phyloP scores from a whole-genome alignment of 2,888 invertebrate genomes.

The Eupithecia tripunctaria region DNA sequence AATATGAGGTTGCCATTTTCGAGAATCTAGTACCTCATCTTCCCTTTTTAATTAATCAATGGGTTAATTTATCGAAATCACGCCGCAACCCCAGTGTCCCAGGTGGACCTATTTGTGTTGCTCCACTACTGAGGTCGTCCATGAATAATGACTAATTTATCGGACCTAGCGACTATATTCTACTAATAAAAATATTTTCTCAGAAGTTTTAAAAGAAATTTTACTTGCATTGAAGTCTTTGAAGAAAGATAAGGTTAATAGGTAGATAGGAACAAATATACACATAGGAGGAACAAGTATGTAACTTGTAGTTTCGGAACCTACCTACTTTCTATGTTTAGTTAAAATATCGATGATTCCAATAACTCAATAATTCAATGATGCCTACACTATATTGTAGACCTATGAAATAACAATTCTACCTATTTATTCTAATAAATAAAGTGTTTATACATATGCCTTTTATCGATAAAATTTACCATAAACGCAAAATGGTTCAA shows the following conservation, averaged over 20 bases:
- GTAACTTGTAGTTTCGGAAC: too few relatives aligned
- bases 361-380: background rate
- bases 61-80: too few relatives aligned
- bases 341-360: background rate
- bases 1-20: too few relatives aligned
- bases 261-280: too few relatives aligned
- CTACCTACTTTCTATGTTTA: background rate
- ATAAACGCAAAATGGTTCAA: background rate
- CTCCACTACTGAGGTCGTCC: background rate
- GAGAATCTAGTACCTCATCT: too few relatives aligned
- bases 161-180: too few relatives aligned
- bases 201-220: too few relatives aligned
- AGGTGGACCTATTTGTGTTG: background rate
- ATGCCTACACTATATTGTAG: background rate
- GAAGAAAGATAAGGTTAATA: background rate
- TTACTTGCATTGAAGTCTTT: background rate
- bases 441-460: background rate
- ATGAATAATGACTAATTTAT: too few relatives aligned
- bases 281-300: too few relatives aligned
- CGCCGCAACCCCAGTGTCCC: too few relatives aligned
- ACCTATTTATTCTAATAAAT: background rate
- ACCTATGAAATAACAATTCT: background rate
- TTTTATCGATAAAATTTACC: background rate
- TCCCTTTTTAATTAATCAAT: too few relatives aligned
- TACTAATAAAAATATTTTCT: too few relatives aligned